These are phyloP conservation scores for Bombylius major DNA, from an alignment of 2,888 invertebrate species.

Conservation along the genomic window DNA sequence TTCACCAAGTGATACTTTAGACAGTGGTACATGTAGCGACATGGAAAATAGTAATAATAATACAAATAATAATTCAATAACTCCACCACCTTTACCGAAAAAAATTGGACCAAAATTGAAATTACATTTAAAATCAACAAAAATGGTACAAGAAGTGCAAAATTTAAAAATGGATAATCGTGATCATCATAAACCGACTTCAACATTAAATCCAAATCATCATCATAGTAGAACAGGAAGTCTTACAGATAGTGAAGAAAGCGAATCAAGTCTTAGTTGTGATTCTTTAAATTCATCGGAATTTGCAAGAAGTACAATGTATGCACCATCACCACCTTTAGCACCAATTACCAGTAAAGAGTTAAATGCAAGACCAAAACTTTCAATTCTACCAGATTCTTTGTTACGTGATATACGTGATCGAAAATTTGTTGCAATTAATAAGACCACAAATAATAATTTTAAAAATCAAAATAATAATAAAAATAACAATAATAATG, in stretches of 20 bases:
- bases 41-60: conserved; percentile 41
- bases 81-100: conserved; percentile 51
- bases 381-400: conserved; percentile 49
- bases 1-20: conserved; percentile 67
- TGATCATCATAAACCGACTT: not conserved
- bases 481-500: not conserved
- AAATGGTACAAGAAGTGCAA: not conserved
- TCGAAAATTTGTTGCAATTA: conserved; percentile 29
- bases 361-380: conserved; percentile 14
- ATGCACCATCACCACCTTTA: conserved; percentile 18
- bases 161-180: not conserved
- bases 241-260: conserved; percentile 46
- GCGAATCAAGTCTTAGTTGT: conserved; percentile 64
- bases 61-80: conserved; percentile 11
- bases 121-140: conserved; percentile 7
- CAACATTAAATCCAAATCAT: not conserved
- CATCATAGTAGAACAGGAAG: conserved; percentile 38
- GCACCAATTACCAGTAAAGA: not conserved
- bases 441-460: not conserved
- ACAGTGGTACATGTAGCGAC: conserved; percentile 77
- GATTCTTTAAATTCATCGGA: conserved; percentile 69
- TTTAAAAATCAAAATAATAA: not conserved
- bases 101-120: conserved; percentile 44
- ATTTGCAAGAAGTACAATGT: conserved; percentile 40
- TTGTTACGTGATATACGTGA: conserved; percentile 58